Conservation (phyloP, 2,113 vertebrate genomes). For the Macrotus californicus region DNA sequence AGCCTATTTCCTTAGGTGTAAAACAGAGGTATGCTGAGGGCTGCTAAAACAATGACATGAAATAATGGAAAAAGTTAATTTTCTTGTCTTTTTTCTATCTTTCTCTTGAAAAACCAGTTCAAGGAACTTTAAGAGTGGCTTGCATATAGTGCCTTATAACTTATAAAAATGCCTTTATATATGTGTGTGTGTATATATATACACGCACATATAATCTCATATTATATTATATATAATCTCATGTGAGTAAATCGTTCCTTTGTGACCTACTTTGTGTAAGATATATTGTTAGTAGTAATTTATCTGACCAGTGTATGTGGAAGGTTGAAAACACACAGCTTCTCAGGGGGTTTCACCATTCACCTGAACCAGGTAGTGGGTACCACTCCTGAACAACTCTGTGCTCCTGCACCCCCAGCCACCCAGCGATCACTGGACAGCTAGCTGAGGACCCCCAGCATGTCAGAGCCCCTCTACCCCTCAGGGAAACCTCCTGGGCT, state of each 20-base stretch:
- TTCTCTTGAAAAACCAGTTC: constrained; percentile 11
- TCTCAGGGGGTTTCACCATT: background rate
- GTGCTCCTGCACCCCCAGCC: background rate
- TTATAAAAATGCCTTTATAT: background rate
- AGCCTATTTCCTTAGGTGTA: background rate
- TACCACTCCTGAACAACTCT: fast-evolving
- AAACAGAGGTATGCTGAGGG: background rate
- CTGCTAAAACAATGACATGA: background rate
- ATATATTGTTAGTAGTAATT: background rate
- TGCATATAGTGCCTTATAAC: background rate
- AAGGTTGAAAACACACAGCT: background rate
- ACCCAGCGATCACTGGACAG: background rate
- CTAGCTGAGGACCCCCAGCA: background rate
- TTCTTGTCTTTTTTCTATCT: background rate
- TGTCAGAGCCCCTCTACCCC: fast-evolving
- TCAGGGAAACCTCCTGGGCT: background rate
- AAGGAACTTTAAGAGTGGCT: background rate
- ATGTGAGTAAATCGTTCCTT: background rate
- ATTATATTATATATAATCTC: background rate
- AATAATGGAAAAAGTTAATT: background rate
- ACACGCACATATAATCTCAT: no score
- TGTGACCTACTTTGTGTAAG: background rate
- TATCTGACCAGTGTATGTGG: no score
- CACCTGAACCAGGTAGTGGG: no score
- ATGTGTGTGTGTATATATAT: no score